Percentiles rank a stretch among this genome's conserved stretches.
These are phyloP conservation scores for Regulus satrapa DNA, from an alignment of 2,113 vertebrate genomes.

Conservation along the genomic window DNA sequence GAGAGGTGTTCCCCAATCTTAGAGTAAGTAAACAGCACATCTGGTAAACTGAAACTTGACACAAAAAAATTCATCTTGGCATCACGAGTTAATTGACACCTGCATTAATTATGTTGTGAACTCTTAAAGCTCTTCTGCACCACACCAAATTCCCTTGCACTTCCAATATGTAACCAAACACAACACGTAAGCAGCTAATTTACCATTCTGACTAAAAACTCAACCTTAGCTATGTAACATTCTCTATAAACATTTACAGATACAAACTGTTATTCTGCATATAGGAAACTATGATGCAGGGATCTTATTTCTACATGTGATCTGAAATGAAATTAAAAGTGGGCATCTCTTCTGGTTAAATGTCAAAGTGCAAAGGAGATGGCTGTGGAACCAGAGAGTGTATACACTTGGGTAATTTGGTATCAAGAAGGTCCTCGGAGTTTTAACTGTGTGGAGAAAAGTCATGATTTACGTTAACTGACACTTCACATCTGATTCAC, in stretches of 20 bases:
- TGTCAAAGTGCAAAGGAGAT: constrained; percentile 19
- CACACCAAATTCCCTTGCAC: constrained; percentile 38
- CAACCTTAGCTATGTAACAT: constrained; percentile 3
- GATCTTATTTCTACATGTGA: background rate
- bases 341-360: background rate
- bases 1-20: background rate
- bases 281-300: background rate
- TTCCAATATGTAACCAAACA: constrained; percentile 34
- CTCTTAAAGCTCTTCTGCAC: constrained; percentile 28
- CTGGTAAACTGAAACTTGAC: background rate
- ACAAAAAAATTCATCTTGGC: background rate
- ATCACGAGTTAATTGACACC: background rate
- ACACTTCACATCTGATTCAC: background rate
- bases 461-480: background rate
- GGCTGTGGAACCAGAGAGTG: background rate
- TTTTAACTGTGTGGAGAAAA: background rate
- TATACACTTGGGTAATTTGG: background rate
- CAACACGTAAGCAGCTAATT: constrained; percentile 9
- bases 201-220: constrained; percentile 25
- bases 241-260: constrained; percentile 32
- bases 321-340: background rate
- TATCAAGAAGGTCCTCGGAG: background rate
- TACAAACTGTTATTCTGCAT: constrained; percentile 39
- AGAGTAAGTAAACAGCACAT: background rate
- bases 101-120: background rate